Percentiles rank a stretch among this genome's conserved stretches.
Evolutionary conservation across 2,888 invertebrate genomes (phyloP).

Genomic region (Acanthosoma haemorrhoidale): DNA sequence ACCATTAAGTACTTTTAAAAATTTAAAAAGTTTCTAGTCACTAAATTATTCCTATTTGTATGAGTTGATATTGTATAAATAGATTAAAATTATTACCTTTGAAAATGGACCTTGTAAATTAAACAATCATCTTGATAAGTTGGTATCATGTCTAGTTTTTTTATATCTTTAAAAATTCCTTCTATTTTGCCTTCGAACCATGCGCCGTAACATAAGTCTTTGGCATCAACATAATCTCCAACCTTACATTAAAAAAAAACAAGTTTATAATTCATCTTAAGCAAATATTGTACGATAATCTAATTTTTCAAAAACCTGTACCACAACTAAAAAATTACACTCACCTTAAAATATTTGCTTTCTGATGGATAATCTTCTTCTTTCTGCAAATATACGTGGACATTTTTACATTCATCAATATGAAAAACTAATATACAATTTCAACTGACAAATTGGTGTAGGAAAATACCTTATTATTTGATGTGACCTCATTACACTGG

Average conservation of each 20-base stretch:
- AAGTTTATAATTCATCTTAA: neutral
- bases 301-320: neutral
- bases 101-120: conserved; percentile 49
- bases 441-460: neutral
- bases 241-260: conserved; percentile 33
- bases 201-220: conserved; percentile 46
- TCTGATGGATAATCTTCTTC: conserved; percentile 26
- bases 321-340: neutral
- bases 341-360: conserved; percentile 28
- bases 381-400: neutral
- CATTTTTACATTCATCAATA: neutral
- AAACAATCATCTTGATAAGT: conserved; percentile 44
- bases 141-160: conserved; percentile 33
- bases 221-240: conserved; percentile 46
- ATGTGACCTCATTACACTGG: neutral
- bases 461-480: neutral
- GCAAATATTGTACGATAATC: neutral
- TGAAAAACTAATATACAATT: neutral
- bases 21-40: too few species aligned
- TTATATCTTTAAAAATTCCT: conserved; percentile 35
- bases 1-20: too few species aligned
- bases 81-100: conserved; percentile 43
- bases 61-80: neutral
- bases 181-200: conserved; percentile 42
- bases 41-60: neutral